A percentile compares a stretch with the other conserved stretches of the same genome.
Conservation (phyloP, 2,797 vertebrate genomes). For the Muraenolepis orangiensis region DNA sequence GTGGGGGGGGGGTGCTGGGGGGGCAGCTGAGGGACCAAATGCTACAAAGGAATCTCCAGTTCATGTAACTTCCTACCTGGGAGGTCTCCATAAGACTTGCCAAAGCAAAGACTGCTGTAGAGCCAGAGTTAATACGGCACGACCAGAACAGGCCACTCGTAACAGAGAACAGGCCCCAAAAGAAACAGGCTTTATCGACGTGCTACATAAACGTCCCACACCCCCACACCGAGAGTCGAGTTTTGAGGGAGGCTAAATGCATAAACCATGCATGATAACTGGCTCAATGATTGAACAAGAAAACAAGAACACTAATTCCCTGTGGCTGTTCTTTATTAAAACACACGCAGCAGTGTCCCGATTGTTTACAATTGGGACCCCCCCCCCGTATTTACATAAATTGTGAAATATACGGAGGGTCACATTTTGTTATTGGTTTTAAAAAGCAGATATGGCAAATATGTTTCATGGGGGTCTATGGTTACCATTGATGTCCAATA, state of each 20-base stretch:
- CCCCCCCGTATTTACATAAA: background rate
- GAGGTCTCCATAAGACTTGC: constrained; percentile 7
- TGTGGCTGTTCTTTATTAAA: background rate
- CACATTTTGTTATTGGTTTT: background rate
- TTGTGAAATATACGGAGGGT: background rate
- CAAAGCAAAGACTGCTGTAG: constrained; percentile 34
- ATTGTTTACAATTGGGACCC: background rate
- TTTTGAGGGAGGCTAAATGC: background rate
- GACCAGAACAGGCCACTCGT: constrained; percentile 3
- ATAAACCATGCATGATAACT: background rate
- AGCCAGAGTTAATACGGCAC: constrained; percentile 24
- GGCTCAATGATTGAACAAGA: background rate
- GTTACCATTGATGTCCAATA: background rate
- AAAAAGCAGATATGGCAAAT: background rate
- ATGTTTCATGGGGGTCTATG: background rate
- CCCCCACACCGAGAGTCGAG: background rate
- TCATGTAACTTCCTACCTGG: background rate
- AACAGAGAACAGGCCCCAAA: background rate
- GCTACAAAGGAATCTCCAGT: background rate
- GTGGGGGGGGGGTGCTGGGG: no score
- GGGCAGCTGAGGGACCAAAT: background rate
- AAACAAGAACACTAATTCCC: background rate
- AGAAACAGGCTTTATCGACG: background rate
- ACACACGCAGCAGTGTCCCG: background rate
- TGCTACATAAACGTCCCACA: background rate